Evolutionary conservation across 2,797 vertebrate genomes (phyloP).

Genomic region (Cynodonichthys magdalenae): DNA sequence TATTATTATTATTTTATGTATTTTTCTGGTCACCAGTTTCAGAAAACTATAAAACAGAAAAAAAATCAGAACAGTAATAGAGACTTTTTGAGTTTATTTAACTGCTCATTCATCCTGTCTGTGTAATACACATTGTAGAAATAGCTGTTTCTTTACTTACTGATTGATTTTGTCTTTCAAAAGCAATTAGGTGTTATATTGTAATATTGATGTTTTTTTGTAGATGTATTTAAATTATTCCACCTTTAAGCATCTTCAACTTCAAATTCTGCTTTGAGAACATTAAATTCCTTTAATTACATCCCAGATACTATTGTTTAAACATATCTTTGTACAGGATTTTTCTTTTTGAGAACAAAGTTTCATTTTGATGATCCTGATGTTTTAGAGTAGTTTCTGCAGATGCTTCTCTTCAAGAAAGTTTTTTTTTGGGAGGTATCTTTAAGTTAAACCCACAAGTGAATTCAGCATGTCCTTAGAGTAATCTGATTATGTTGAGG

Average conservation of each 20-base stretch:
- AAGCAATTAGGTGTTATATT: neutral
- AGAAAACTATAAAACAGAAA: too few relatives aligned
- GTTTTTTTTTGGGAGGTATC: constrained; percentile 10
- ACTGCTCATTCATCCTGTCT: too few relatives aligned
- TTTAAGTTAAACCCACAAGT: constrained; percentile 1
- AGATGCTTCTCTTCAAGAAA: neutral
- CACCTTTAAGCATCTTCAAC: neutral
- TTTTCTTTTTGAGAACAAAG: neutral
- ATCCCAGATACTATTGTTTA: neutral
- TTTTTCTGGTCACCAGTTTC: too few relatives aligned
- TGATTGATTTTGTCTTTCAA: too few relatives aligned
- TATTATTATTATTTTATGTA: too few relatives aligned
- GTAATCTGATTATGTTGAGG: constrained; percentile 56
- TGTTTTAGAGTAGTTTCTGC: neutral
- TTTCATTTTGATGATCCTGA: neutral
- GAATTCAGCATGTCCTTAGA: constrained; percentile 48
- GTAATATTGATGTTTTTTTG: neutral
- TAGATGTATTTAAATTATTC: too few relatives aligned
- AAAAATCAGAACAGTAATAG: too few relatives aligned
- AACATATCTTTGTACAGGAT: neutral
- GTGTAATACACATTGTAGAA: too few relatives aligned
- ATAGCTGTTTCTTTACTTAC: neutral
- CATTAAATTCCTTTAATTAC: neutral
- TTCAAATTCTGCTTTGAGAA: too few relatives aligned
- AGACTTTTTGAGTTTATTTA: too few relatives aligned